Evolutionary conservation across 2,888 invertebrate species (phyloP), one percentile per base, ranked within the genome.

Genomic region (Diplazon laetatorius): DNA sequence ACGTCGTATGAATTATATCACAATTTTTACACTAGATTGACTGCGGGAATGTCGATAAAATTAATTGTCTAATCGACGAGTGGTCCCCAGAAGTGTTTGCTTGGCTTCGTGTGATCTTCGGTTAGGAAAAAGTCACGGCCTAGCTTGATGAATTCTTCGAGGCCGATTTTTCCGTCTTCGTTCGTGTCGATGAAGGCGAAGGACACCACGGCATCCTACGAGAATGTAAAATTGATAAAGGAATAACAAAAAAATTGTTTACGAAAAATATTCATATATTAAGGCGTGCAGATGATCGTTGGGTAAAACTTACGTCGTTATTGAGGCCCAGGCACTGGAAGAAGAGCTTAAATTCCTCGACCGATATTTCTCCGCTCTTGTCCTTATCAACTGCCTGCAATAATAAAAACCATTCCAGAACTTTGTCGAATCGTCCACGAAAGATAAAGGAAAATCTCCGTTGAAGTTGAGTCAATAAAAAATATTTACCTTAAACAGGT

Each of bases 61-160:
- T 42, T 10, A 18, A 60, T n/a, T 55, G 12, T 16, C 81, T 93
- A 93, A 82, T 94, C 92, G 73, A 93, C 92, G 60, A 96, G 92
- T 8, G 97, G 96, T 35, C 97, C 97, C 96, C 96, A 97, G 87
- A 97, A 97, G 93, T 96, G 95, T 91, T 95, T 96, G 85, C 96
- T 96, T 77, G 96, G 95, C 82, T 93, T 93, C 2, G 92, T 93
- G 84, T 95, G 94, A 88, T 97, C 95, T 87, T 96, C 95, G 0
- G 95, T 94, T 65, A 95, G 91, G 91, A 97, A 96, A 90, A 95
- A 97, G 81, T 97, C 96, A 77, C 95, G 94, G 25, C 97, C 97
- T 74, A 96, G 93, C 87, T 94, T 95, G 22, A 96, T 94, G 88
- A 97, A 97, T 90, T 97, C 97, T 88, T 96, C 94, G 73, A 94